Base-by-base conservation (phyloP, 2,888 invertebrate species). In the Camponotus fellah region DNA sequence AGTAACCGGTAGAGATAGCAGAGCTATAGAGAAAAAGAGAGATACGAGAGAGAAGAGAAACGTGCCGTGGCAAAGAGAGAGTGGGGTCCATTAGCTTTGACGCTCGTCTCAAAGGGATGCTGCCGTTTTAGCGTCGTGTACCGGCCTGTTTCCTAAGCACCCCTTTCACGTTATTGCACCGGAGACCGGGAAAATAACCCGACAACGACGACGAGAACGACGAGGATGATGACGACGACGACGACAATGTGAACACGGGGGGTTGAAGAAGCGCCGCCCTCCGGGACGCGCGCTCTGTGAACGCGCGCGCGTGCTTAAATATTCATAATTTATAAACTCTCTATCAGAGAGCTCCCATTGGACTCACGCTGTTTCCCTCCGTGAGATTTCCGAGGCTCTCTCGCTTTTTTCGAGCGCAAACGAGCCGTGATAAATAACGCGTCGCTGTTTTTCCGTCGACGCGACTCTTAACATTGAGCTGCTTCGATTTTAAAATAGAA, bases 21-120 rank as follows among this genome's bases (percentile, higher is more conserved):
- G 68, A 79, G 53, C 14, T 69, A 43, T 21, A 60, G 56, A 85
- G 53, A 79, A 56, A 79, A 1, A 58, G 26, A 69, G 17, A 37
- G 10, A 64, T 37, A 34, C 46, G 58, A 17, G 37, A 65, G 60
- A 79, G 72, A 83, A 81, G 86, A 85, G 87, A 86, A 86, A 89
- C 66, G 76, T 64, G 75, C 81, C 76, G 64, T 17, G 56, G 72
- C 53, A 83, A 74, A 53, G 49, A 87, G 88, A 86, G 85, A 75
- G 84, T 26, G 74, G 60, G 84, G 85, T 93, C 93, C 94, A 94
- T 94, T 94, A 94, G 94, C 94, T 94, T 94, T 93, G 94, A 93
- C 92, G 94, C 92, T 91, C 88, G 90, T 92, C 92, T 94, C 94
- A 94, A 94, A 94, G 94, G 93, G 92, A 91, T 89, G 91, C 89